These are phyloP conservation scores for Lycopodina hypogea DNA, from an alignment of 37 sponge, comb jelly and placozoan genomes.

Conservation along the genomic window DNA sequence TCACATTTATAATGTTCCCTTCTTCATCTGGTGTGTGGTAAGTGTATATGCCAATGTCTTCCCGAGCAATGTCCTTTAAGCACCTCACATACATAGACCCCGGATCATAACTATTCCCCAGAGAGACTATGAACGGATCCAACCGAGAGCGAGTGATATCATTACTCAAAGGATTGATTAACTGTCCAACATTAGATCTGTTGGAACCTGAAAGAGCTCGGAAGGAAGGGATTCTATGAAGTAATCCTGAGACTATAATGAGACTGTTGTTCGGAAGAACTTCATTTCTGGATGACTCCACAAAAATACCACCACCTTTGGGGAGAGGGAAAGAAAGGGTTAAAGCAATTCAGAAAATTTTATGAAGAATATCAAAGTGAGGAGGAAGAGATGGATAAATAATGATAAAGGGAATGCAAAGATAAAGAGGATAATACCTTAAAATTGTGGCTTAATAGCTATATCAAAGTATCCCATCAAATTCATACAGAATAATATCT, in stretches of 20 bases:
- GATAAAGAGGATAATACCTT: too few relatives aligned
- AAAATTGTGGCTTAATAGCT: too few relatives aligned
- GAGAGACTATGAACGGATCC: neutral
- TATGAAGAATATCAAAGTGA: too few relatives aligned
- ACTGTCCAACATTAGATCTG: neutral
- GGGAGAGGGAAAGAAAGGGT: neutral
- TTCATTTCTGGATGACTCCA: neutral
- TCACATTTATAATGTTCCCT: neutral
- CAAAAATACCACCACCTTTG: constrained; percentile 4
- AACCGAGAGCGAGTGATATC: neutral
- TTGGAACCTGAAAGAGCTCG: neutral
- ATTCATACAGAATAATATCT: too few relatives aligned
- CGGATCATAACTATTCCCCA: neutral
- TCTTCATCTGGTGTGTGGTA: constrained; percentile 7
- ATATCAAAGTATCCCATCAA: too few relatives aligned
- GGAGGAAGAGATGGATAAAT: too few relatives aligned
- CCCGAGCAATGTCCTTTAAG: neutral
- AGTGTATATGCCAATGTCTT: neutral
- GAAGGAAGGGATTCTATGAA: neutral
- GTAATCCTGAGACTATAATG: neutral
- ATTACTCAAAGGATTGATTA: neutral
- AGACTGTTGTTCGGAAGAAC: too few relatives aligned
- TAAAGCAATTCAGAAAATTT: too few relatives aligned
- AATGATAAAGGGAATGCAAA: too few relatives aligned
- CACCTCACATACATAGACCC: neutral